Evolutionary conservation across 2,113 vertebrate species (phyloP), one percentile per base, ranked within the genome.

Genomic region (Ranitomeya variabilis): DNA sequence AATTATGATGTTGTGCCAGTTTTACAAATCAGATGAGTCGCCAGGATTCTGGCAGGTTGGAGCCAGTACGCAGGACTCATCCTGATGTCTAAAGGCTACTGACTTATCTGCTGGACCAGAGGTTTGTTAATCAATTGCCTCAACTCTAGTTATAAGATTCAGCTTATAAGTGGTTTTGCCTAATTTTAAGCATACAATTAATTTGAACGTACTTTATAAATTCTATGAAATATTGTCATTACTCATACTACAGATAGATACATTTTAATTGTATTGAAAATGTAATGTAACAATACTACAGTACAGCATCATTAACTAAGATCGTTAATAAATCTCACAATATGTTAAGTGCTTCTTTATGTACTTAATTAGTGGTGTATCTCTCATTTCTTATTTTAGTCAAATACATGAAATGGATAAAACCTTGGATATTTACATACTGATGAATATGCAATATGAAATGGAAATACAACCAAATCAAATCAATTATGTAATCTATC

Each of bases 391-490:
- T 76, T 86, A 73, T 73, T 55, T 45, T 86, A 64, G 59, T 21
- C 57, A 62, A 57, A 45, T 14, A 62, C 73, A 64, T 54, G 52
- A 79, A 77, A 59, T 76, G 31, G 57, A 18, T 85, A 85, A 60
- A 51, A 86, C 1, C 84, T 62, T 10, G 21, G 51, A n/a, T 26
- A 64, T 14, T 54, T 66, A 78, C 79, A 60, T 79, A 66, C 59
- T 62, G 54, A 60, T 66, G 52, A 60, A 77, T 78, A 64, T 79
- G 59, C 60, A 45, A 79, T 66, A 26, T n/a, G 12, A 10, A 86
- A 62, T 86, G 51, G 26, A 45, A 71, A n/a, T 60, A 51, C 57
- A 62, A 64, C 57, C 31, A 82, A 82, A 82, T 82, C 59, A 82
- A 64, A 26, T 82, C 15, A 62, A 54, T 80, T 80, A 55, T 26